A percentile compares a stretch with the other conserved stretches of the same genome.
These are phyloP conservation scores for Cantharis flavilabris DNA, from an alignment of 2,888 invertebrate species.

Conservation along the genomic window DNA sequence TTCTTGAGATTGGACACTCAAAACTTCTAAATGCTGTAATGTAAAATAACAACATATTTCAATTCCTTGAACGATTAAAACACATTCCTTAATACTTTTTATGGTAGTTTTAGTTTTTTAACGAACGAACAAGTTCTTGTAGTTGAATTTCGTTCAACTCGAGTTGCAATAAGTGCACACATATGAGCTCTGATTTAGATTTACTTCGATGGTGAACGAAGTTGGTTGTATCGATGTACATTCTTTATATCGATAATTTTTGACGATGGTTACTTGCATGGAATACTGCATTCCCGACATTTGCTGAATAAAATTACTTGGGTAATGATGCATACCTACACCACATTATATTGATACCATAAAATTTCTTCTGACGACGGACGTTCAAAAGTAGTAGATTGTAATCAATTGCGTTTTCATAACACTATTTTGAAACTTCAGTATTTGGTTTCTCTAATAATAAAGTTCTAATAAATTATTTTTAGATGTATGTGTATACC, in stretches of 20 bases:
- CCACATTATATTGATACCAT: background rate
- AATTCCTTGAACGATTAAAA: constrained; percentile 19
- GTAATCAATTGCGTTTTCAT: background rate
- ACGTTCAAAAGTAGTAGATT: background rate
- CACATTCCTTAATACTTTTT: constrained; percentile 19
- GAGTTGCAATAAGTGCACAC: constrained; percentile 17
- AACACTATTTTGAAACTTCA: background rate
- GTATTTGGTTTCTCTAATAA: background rate
- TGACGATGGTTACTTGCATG: constrained; percentile 10
- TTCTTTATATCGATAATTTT: constrained; percentile 18
- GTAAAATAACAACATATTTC: constrained; percentile 13
- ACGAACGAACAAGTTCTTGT: constrained; percentile 16
- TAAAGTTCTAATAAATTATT: background rate
- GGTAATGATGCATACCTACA: constrained; percentile 4
- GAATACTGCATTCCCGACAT: constrained; percentile 17
- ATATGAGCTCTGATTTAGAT: constrained; percentile 19
- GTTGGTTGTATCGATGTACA: constrained; percentile 1
- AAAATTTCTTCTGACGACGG: background rate
- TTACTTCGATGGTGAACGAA: constrained; percentile 15
- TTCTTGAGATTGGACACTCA: background rate
- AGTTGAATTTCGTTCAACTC: constrained; percentile 8
- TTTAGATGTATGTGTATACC: background rate
- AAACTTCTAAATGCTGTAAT: background rate
- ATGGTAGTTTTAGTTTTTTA: constrained; percentile 12
- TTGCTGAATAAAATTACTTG: constrained; percentile 11